These are phyloP conservation scores for rabbit (Oryctolagus cuniculus) DNA, from an alignment of 2,113 vertebrate genomes.

Conservation along the genomic window DNA sequence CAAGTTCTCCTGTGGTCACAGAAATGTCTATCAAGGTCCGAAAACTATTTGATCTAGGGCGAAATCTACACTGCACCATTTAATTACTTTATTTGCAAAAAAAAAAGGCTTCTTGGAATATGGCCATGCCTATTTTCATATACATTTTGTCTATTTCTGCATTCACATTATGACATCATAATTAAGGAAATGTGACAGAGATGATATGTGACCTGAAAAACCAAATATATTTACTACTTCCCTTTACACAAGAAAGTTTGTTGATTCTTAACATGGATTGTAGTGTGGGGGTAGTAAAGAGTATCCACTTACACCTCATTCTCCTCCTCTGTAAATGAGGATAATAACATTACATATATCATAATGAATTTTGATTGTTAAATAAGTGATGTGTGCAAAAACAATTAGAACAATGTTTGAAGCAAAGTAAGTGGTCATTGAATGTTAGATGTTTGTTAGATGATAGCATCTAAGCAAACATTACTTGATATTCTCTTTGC, in stretches of 20 bases:
- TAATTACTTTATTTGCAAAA: constrained; percentile 4
- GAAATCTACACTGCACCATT: not conserved
- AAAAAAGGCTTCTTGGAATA: not conserved
- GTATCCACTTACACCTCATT: not conserved
- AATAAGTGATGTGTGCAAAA: not conserved
- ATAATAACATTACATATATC: not conserved
- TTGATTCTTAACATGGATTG: not conserved
- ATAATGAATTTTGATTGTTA: not conserved
- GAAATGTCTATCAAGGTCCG: not conserved
- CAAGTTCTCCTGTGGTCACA: not conserved
- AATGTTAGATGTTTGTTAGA: not conserved
- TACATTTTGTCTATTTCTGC: not conserved
- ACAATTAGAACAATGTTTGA: not conserved
- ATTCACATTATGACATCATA: not conserved
- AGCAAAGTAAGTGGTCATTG: not conserved
- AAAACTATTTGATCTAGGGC: not conserved
- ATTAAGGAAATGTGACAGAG: not conserved
- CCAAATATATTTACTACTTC: constrained; percentile 1
- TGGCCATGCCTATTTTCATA: not conserved
- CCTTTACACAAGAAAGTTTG: not conserved
- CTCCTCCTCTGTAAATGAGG: not conserved
- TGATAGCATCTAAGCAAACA: not conserved
- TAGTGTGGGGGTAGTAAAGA: not conserved
- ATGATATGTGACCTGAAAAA: not conserved
- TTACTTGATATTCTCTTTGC: not conserved